phyloP scores from a whole-genome alignment of 2,113 vertebrate genomes.

The Oxygymnocypris stewartii region DNA sequence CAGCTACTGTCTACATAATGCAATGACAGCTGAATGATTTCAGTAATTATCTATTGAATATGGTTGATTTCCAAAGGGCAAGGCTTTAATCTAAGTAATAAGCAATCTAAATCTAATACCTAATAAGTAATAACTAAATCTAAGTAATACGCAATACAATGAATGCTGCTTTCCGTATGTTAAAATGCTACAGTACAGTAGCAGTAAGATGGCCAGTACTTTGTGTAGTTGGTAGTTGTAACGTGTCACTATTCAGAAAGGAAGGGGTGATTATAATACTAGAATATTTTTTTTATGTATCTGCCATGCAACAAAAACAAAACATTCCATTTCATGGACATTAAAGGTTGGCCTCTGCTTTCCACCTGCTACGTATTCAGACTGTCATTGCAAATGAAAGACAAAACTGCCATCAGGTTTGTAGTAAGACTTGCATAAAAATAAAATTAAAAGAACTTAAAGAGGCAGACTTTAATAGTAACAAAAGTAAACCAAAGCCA shows the following conservation, averaged over 20 bases:
- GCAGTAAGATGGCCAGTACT: neutral
- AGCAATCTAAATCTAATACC: too few species aligned
- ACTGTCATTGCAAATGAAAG: slow-evolving; percentile 40
- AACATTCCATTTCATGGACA: neutral
- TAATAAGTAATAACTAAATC: too few species aligned
- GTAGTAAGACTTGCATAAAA: slow-evolving; percentile 41
- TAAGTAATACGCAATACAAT: neutral
- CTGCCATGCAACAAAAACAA: neutral
- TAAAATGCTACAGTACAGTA: neutral
- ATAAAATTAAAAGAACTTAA: slow-evolving; percentile 8
- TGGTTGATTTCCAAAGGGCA: neutral
- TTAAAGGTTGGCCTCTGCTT: neutral
- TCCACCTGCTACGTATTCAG: slow-evolving; percentile 35
- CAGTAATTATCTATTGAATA: neutral
- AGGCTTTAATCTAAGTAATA: neutral
- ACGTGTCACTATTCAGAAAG: neutral
- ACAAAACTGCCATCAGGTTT: slow-evolving; percentile 47
- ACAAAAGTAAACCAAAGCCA: slow-evolving; percentile 41
- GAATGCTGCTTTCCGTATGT: neutral
- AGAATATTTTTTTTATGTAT: neutral
- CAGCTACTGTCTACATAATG: slow-evolving; percentile 21
- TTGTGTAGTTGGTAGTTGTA: neutral
- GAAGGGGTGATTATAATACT: neutral
- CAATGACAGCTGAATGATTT: slow-evolving; percentile 47
- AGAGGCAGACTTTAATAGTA: slow-evolving; percentile 26